Evolutionary conservation across 1,140 invertebrate genomes (phyloP), one percentile per base, ranked within the genome.

Genomic region (Nephila pilipes): DNA sequence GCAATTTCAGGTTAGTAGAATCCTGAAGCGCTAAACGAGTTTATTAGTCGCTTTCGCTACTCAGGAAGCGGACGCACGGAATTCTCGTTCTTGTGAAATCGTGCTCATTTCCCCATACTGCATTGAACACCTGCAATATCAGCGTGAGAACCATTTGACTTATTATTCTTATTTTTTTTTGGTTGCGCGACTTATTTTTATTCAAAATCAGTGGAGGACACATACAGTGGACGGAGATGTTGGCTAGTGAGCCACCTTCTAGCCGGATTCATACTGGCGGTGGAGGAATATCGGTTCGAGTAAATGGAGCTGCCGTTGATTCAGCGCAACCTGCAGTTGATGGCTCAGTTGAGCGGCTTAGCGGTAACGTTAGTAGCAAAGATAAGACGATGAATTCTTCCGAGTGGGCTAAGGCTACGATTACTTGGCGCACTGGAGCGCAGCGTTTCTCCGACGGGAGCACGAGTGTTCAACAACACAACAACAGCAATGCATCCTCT

Each of bases 341-440:
- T 25, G 69, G 32, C 36, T 85, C 90, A 85, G 46, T 55, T 29
- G 81, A 92, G 36, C 79, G 81, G 58, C 90, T 83, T 92, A 92
- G 90, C 63, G 90, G 90, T 92, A 87, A 87, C 57, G 75, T 81
- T 58, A 20, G 36, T n/a, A 85, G 32, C 32, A 87, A 93, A 46
- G 85, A 87, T 93, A 60, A 65, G 46, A 63, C 58, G 22, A 58
- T 54, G 60, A 85, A 83, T 92, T 29, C 90, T 85, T 75, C 83
- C 65, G 85, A 87, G 10, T 89, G 92, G 85, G 85, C 92, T 89
- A 88, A 80, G 58, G 85, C 92, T 25, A 93, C 92, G 20, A 93
- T 93, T 83, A 93, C 92, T 55, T 93, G 92, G 92, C 92, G 92
- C 92, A 89, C 32, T 55, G 92, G 79, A 87, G 91, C 83, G 75